These are phyloP conservation scores for Semicossyphus pulcher DNA, from an alignment of 2,113 vertebrate genomes.

Conservation along the genomic window DNA sequence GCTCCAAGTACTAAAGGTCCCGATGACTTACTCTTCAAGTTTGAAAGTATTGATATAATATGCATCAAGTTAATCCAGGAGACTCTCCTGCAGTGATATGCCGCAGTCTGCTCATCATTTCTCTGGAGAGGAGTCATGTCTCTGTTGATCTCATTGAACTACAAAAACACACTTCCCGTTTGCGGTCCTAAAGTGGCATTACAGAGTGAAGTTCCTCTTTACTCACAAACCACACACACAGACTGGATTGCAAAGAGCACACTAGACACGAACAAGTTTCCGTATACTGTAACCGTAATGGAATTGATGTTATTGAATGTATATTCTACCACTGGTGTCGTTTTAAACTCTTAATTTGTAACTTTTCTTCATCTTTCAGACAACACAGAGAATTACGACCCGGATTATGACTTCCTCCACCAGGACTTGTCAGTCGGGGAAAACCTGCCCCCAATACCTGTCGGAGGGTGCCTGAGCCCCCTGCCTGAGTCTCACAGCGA, in stretches of 20 bases:
- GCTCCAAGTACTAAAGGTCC: neutral
- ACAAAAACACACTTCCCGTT: conserved; percentile 8
- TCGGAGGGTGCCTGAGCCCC: conserved; percentile 88
- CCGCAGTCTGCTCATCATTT: too few relatives aligned
- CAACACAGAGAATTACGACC: conserved; percentile 92
- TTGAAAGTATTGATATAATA: too few relatives aligned
- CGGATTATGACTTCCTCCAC: conserved; percentile 98
- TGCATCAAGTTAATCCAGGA: too few relatives aligned
- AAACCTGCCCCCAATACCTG: conserved; percentile 84
- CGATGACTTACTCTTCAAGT: too few relatives aligned
- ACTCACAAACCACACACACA: neutral
- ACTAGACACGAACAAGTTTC: neutral
- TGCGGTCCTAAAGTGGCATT: neutral
- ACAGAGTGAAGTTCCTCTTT: neutral
- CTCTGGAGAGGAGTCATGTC: neutral
- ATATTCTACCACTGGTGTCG: neutral
- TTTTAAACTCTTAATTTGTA: neutral
- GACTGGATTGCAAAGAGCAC: neutral
- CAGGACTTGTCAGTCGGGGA: conserved; percentile 94
- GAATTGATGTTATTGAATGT: neutral
- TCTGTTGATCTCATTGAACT: neutral
- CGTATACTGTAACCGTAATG: neutral
- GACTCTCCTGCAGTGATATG: too few relatives aligned
- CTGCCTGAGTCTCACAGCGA: conserved; percentile 92
- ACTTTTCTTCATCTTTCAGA: conserved; percentile 78